These are phyloP conservation scores for Odontesthes bonariensis DNA, from an alignment of 2,113 vertebrate genomes.

Conservation along the genomic window DNA sequence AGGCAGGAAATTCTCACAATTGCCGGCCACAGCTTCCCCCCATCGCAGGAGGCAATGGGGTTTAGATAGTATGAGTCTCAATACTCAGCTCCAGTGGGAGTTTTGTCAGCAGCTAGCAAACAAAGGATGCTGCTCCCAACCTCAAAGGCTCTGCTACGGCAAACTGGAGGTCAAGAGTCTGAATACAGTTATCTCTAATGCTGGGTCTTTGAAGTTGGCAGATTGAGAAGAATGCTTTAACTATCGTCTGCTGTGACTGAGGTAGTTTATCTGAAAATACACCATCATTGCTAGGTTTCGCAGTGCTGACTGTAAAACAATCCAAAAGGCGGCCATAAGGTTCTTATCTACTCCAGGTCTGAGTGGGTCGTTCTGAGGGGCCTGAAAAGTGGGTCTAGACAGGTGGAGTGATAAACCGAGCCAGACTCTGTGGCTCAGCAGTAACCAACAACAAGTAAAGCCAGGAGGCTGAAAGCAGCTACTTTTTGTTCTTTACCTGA, in stretches of 20 bases:
- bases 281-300: constrained; percentile 39
- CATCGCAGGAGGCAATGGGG: constrained; percentile 67
- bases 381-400: constrained; percentile 64
- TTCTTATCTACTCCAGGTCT: constrained; percentile 59
- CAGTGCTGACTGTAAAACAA: constrained; percentile 47
- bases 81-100: constrained; percentile 70
- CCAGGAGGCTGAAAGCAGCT: constrained; percentile 29
- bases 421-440: constrained; percentile 39
- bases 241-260: constrained; percentile 55
- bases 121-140: constrained; percentile 73
- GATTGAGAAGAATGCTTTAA: constrained; percentile 52
- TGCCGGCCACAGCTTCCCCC: constrained; percentile 73
- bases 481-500: constrained; percentile 19
- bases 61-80: constrained; percentile 62
- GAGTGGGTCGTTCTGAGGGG: constrained; percentile 47
- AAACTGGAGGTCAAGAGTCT: constrained; percentile 68
- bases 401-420: constrained; percentile 58
- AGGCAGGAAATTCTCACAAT: constrained; percentile 86
- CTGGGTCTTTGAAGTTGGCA: constrained; percentile 66
- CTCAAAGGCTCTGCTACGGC: constrained; percentile 61
- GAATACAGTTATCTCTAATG: constrained; percentile 64
- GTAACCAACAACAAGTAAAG: constrained; percentile 45
- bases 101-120: constrained; percentile 66
- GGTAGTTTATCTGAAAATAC: constrained; percentile 70
- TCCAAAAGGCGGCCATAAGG: constrained; percentile 29